Evolutionary conservation across 1,140 invertebrate genomes (phyloP).

Genomic region (Drosophila equinoxialis): DNA sequence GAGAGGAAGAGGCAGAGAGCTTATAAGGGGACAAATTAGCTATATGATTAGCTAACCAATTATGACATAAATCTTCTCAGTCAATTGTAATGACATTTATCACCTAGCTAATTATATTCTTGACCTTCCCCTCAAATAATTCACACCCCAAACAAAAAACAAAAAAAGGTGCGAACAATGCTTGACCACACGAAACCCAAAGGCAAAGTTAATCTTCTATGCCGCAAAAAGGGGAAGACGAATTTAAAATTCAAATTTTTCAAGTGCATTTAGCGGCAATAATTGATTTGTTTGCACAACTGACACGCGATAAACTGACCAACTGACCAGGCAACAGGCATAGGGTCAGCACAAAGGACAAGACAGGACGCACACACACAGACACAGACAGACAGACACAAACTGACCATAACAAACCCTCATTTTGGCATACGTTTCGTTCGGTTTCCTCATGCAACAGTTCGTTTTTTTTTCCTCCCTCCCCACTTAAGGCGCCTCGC

Average conservation of each 20-base stretch:
- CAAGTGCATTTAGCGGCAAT: conserved; percentile 68
- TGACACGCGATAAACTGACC: conserved; percentile 60
- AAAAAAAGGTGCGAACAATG: conserved; percentile 57
- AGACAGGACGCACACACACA: background rate
- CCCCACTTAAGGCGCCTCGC: conserved; percentile 53
- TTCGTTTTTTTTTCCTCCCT: conserved; percentile 22
- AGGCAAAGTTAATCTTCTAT: conserved; percentile 32
- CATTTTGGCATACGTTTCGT: background rate
- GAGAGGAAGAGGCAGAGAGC: background rate
- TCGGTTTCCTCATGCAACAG: conserved; percentile 51
- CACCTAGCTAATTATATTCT: conserved; percentile 21
- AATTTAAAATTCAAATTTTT: conserved; percentile 80
- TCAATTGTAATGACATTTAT: conserved; percentile 55
- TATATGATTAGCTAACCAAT: conserved; percentile 28
- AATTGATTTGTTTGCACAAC: conserved; percentile 73
- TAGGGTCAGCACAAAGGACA: conserved; percentile 14
- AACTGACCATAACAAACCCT: conserved; percentile 50
- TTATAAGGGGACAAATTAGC: conserved; percentile 30
- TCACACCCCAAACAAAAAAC: background rate
- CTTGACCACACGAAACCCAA: conserved; percentile 31
- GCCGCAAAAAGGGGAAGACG: conserved; percentile 11
- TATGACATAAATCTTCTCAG: conserved; percentile 14
- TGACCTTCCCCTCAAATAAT: conserved; percentile 26
- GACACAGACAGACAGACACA: background rate
- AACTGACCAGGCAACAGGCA: conserved; percentile 18